Evolutionary conservation across 2,797 vertebrate genomes (phyloP).

Genomic region (Ctenosaura bakeri): DNA sequence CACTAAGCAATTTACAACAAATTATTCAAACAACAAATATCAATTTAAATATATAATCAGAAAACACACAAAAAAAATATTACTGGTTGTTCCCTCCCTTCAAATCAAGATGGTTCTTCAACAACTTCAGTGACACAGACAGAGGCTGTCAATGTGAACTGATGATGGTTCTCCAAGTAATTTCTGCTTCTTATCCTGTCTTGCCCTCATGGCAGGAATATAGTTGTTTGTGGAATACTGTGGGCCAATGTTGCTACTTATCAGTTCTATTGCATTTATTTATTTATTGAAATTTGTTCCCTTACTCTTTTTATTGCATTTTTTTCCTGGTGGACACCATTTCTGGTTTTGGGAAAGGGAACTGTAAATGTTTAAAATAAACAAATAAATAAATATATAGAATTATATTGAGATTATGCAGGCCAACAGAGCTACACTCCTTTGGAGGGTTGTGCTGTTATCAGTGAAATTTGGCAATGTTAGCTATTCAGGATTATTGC

Average conservation of each 20-base stretch:
- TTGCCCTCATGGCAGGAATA: not conserved
- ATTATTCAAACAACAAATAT: not conserved
- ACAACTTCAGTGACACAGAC: not conserved
- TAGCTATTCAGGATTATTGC: slow-evolving; percentile 20
- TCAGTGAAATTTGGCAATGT: not conserved
- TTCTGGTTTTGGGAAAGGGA: not conserved
- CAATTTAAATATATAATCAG: not conserved
- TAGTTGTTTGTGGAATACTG: not conserved
- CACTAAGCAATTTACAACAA: not conserved
- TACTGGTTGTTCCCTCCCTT: not conserved
- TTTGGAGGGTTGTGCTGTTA: not conserved
- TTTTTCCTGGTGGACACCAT: not conserved
- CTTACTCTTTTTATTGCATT: not conserved
- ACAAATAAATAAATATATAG: slow-evolving; percentile 1
- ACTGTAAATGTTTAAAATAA: slow-evolving; percentile 4
- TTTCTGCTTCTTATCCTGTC: not conserved
- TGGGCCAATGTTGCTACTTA: not conserved
- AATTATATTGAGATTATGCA: not conserved
- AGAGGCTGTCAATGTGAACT: not conserved
- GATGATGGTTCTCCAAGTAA: not conserved
- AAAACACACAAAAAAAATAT: not conserved
- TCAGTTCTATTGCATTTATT: not conserved
- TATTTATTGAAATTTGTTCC: not conserved
- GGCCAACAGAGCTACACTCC: not conserved
- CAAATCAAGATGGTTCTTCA: not conserved